Evolutionary conservation across 2,797 vertebrate genomes (phyloP).

Genomic region (Eulemur mongoz): DNA sequence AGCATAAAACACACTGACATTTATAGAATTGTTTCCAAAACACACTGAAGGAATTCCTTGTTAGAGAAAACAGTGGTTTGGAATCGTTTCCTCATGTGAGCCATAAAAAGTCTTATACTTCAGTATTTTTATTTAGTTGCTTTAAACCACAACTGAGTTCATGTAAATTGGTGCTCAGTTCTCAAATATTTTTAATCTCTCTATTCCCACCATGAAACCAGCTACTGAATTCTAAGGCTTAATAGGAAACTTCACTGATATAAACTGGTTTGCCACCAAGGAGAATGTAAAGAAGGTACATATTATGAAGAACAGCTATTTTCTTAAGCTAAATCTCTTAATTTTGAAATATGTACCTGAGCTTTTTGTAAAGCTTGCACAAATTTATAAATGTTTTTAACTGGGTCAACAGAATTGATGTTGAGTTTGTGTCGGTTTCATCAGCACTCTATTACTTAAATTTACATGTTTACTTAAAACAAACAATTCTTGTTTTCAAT

Average conservation of each 20-base stretch:
- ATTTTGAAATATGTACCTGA: slow-evolving; percentile 30
- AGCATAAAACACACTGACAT: slow-evolving; percentile 81
- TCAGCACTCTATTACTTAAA: not conserved
- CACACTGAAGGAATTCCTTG: slow-evolving; percentile 73
- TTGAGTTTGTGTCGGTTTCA: slow-evolving; percentile 8
- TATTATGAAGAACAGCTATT: slow-evolving; percentile 55
- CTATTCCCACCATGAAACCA: slow-evolving; percentile 69
- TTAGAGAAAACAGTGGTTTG: slow-evolving; percentile 79
- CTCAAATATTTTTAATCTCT: slow-evolving; percentile 79
- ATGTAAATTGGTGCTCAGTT: slow-evolving; percentile 79
- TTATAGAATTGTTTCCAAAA: slow-evolving; percentile 81
- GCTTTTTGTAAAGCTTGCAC: slow-evolving; percentile 54
- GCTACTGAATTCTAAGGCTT: slow-evolving; percentile 66
- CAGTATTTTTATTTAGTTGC: slow-evolving; percentile 75
- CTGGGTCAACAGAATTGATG: not conserved
- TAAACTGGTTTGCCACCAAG: slow-evolving; percentile 52
- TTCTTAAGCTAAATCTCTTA: slow-evolving; percentile 67
- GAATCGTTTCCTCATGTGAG: slow-evolving; percentile 79
- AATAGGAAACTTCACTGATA: slow-evolving; percentile 67
- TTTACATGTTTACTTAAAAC: not conserved
- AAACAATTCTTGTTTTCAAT: not conserved
- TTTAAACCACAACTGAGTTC: slow-evolving; percentile 77
- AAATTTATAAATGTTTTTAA: not conserved
- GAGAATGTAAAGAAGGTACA: slow-evolving; percentile 35
- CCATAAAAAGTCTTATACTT: slow-evolving; percentile 75